Base-by-base conservation (phyloP, 2,888 invertebrate species). In the Baccha elongata region DNA sequence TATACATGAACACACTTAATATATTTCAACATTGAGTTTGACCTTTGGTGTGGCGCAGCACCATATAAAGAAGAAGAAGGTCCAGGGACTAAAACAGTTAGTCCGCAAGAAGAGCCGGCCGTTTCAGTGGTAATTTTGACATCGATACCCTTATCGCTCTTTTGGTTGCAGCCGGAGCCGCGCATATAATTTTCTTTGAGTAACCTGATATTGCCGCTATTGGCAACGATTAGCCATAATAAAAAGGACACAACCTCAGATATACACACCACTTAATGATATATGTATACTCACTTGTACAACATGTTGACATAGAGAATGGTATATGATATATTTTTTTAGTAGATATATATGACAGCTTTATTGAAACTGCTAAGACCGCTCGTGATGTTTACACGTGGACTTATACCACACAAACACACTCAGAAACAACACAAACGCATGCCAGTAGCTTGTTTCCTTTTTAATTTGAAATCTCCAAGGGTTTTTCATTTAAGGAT, bases 91-190 rank as follows among this genome's bases (percentile, higher is more conserved):
- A n/a, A n/a, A n/a, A n/a, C n/a, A n/a, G n/a, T n/a, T n/a, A n/a
- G n/a, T n/a, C n/a, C n/a, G n/a, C n/a, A n/a, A n/a, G n/a, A n/a
- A n/a, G n/a, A n/a, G n/a, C 62, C 64, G 40, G 19, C 7, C 21
- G 50, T 58, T 72, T 60, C 21, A 52, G 60, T 44, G 58, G 23
- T 65, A 53, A 46, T 68, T 32, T 64, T 83, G 83, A 83, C 62
- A 83, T 83, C 83, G 83, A 83, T 78, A 83, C 72, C 68, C 72
- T 83, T 76, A 73, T 64, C 67, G 78, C 83, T 76, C 83, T 83
- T 78, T 83, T 83, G 68, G 72, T 73, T 78, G 68, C 62, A 76
- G 72, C 78, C 78, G 67, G 60, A 74, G 76, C 78, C 78, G 78
- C 83, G 60, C 17, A 17, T 37, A 17, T 64, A 68, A n/a, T 68